phyloP scores from a whole-genome alignment of 1,140 invertebrate species.

The Pygmarrhopalites habei region DNA sequence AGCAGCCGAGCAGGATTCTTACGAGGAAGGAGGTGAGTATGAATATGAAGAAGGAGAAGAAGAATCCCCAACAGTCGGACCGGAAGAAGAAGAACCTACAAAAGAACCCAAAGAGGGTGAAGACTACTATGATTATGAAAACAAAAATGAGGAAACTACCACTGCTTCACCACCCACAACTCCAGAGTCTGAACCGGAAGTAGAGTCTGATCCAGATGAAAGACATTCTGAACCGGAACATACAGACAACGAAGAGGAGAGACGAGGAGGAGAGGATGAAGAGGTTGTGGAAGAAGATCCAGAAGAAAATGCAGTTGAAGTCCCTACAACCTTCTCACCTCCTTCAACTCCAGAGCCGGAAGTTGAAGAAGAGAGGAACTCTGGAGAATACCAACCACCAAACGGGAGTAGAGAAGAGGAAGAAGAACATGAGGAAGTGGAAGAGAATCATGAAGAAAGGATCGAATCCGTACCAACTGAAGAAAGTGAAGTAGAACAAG shows the following conservation, averaged over 20 bases:
- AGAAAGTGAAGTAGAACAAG: no score
- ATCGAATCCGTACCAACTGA: no score
- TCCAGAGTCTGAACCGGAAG: neutral
- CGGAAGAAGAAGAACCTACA: constrained; percentile 5
- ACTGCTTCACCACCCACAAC: no score
- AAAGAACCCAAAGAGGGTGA: constrained; percentile 1
- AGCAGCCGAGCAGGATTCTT: constrained; percentile 33
- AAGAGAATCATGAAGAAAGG: constrained; percentile 18
- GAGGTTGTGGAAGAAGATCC: constrained; percentile 3
- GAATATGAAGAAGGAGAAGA: constrained; percentile 29
- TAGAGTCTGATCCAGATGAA: neutral
- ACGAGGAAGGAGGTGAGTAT: constrained; percentile 33
- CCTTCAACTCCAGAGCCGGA: constrained; percentile 1
- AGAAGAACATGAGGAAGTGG: constrained; percentile 5
- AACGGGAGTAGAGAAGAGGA: constrained; percentile 7
- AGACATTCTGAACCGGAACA: constrained; percentile 1
- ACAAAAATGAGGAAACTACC: neutral
- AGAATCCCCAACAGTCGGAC: neutral
- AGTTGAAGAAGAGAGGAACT: constrained; percentile 1
- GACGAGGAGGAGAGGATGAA: constrained; percentile 39
- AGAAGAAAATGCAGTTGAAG: constrained; percentile 6
- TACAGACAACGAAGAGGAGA: constrained; percentile 26
- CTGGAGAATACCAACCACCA: no score
- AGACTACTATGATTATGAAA: constrained; percentile 18
- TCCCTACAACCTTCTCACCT: neutral